Percentiles rank a stretch among this genome's conserved stretches.
Evolutionary conservation across 1,140 invertebrate genomes (phyloP).

Genomic region (Drosophila triauraria): DNA sequence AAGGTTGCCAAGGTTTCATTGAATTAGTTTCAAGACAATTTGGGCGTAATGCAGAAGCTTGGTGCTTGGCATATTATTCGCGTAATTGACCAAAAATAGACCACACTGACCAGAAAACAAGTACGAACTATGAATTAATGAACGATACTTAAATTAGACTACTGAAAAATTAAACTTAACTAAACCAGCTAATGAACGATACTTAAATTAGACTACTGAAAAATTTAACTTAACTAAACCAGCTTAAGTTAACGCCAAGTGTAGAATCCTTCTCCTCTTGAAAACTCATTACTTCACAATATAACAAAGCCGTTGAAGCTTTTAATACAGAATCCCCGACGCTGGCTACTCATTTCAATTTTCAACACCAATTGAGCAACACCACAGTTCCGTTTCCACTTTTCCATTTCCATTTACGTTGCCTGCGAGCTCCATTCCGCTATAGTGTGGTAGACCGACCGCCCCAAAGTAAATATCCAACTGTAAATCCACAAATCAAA

Average conservation of each 20-base stretch:
- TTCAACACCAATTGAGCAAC: conserved; percentile 32
- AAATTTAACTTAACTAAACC: background rate
- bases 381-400: conserved; percentile 18
- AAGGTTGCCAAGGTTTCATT: background rate
- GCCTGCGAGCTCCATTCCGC: conserved; percentile 15
- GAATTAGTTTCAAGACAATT: conserved; percentile 4
- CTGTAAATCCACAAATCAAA: conserved; percentile 79
- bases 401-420: conserved; percentile 35
- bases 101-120: background rate
- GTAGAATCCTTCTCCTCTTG: background rate
- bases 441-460: conserved; percentile 6
- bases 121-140: no score
- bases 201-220: no score
- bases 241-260: background rate
- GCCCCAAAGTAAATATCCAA: conserved; percentile 72
- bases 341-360: conserved; percentile 20
- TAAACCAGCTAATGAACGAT: background rate
- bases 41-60: background rate
- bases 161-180: background rate
- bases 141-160: no score
- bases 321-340: background rate
- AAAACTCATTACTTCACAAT: background rate
- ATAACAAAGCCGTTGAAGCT: background rate
- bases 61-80: background rate
- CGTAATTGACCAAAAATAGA: background rate